Conservation (phyloP, 2,888 invertebrate genomes). For the Perithous albicinctus region DNA sequence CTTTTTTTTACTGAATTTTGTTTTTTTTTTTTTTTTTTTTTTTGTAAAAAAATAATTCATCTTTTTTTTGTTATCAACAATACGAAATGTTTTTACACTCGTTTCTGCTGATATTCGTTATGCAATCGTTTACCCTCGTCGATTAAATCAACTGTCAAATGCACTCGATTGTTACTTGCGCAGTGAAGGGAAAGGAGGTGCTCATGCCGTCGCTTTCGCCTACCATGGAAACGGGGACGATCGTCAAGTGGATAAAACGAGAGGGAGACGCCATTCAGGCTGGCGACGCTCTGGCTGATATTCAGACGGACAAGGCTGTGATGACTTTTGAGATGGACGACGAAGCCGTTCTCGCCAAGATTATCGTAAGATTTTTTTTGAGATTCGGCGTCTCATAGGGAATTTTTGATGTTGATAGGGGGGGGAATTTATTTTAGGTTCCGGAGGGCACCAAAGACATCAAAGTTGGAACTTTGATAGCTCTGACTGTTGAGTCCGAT, state of each 20-base stretch:
- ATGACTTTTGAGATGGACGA: slow-evolving; percentile 88
- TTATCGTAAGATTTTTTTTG: slow-evolving; percentile 85
- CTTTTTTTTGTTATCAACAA: background rate
- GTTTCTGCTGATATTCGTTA: slow-evolving; percentile 64
- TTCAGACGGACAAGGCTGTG: slow-evolving; percentile 89
- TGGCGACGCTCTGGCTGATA: slow-evolving; percentile 88
- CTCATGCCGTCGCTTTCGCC: slow-evolving; percentile 88
- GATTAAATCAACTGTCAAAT: slow-evolving; percentile 28
- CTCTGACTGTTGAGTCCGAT: slow-evolving; percentile 87
- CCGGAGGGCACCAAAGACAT: slow-evolving; percentile 86
- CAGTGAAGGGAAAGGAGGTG: slow-evolving; percentile 84
- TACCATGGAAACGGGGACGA: slow-evolving; percentile 88
- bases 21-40: background rate
- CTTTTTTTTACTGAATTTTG: background rate
- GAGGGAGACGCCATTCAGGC: slow-evolving; percentile 86
- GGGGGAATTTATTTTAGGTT: slow-evolving; percentile 76
- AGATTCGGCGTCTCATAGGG: too few species aligned
- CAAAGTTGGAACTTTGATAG: slow-evolving; percentile 87
- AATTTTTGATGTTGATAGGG: background rate
- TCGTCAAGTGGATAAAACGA: slow-evolving; percentile 87
- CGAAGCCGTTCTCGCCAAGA: slow-evolving; percentile 88
- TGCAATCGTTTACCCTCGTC: slow-evolving; percentile 69
- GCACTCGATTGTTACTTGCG: slow-evolving; percentile 46
- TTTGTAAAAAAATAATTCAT: too few species aligned
- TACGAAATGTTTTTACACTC: background rate